Percentiles rank a stretch among this genome's conserved stretches.
Conservation (phyloP, 1,140 invertebrate species). For the Notospermus geniculatus region DNA sequence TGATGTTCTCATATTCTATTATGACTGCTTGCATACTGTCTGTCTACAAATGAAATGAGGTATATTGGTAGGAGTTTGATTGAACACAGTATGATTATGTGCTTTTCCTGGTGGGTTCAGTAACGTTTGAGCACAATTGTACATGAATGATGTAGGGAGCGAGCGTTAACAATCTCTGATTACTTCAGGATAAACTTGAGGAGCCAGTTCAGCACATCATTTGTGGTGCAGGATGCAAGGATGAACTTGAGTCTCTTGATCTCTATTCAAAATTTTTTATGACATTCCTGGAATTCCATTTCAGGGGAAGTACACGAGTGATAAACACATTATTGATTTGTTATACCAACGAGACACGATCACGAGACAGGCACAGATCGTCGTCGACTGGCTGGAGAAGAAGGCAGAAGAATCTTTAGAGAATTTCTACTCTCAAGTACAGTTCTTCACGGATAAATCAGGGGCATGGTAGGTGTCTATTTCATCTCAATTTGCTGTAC, state of each 20-base stretch:
- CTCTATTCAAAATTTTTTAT: background rate
- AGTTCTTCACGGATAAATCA: conserved; percentile 73
- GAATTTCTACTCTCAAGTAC: conserved; percentile 63
- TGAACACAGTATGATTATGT: no score
- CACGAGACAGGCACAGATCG: conserved; percentile 54
- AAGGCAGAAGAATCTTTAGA: conserved; percentile 69
- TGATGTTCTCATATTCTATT: no score
- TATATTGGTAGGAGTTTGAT: background rate
- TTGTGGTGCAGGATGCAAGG: background rate
- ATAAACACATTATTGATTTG: background rate
- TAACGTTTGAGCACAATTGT: background rate
- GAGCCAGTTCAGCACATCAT: no score
- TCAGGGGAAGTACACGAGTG: background rate
- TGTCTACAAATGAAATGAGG: no score
- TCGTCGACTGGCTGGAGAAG: conserved; percentile 90
- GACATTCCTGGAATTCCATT: background rate
- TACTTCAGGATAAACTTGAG: no score
- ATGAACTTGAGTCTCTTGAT: background rate
- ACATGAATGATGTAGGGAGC: background rate
- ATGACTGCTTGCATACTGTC: no score
- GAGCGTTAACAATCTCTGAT: background rate
- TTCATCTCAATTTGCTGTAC: background rate
- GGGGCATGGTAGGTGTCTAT: conserved; percentile 65
- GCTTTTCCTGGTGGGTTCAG: no score
- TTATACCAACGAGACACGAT: conserved; percentile 4